Base-by-base conservation (phyloP, 2,113 vertebrate species). In the Nibea coibor region DNA sequence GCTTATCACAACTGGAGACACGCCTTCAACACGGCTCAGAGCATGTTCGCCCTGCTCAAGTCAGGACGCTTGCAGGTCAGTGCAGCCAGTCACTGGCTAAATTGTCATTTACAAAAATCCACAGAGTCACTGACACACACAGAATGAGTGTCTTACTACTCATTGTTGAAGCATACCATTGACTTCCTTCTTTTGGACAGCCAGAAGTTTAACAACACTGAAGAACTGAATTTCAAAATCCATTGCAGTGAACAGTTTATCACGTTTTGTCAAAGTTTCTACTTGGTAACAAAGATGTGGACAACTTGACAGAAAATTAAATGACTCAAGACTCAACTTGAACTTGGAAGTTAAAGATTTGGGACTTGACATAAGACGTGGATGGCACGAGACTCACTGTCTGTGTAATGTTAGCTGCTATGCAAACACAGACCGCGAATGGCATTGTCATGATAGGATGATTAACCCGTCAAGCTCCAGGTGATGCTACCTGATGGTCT, bases 1-100 rank as follows among this genome's bases (percentile, higher is more conserved):
- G 96, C 96, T 50, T 99, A 99, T 87, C 98, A 99, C 93, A 99
- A 99, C 82, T 99, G 98, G 98, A 96, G 98, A 80, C 98, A 99
- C 0, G 98, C 98, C 68, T 97, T 99, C 84, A 99, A 99, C 89
- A 99, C 98, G 0, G 95, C 97, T 0, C 98, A 99, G 90, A 99
- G 96, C 92, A 99, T 99, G 98, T 99, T 99, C 73, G 95, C 97
- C 7, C 95, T 99, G 43, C 95, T 99, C 22, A 98, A 96, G 88
- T 96, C 97, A 1, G 98, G 98, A 61, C 96, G 95, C 90, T 91
- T 99, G 63, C 97, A 99, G 97, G 98, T 99, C 92, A 88, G 87
- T 79, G 31, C 28, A 31, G 64, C 9, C 14, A 16, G 6, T 54
- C 35, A 15, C 17, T 24, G 57, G 14, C 16, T 5, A 26, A 10